Evolutionary conservation across 2,797 vertebrate genomes (phyloP), one percentile per base, ranked within the genome.

Genomic region (Phrynocephalus forsythii): DNA sequence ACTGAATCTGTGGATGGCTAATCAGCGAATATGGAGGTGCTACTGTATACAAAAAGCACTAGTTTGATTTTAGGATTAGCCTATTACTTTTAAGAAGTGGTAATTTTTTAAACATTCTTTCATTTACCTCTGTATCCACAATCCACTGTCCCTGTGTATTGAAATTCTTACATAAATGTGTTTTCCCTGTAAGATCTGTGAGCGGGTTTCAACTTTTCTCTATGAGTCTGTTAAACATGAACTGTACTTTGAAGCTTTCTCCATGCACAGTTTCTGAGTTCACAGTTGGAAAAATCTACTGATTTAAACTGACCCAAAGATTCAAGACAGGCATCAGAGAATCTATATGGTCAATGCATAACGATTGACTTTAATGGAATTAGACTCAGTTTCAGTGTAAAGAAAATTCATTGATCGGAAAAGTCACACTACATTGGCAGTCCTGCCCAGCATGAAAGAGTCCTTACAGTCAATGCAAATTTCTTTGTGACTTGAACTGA

Each of bases 401-500:
- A 81, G 68, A 26, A 80, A 86, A 20, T 28, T 22, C 77, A 72
- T 63, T 80, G 77, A 79, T 73, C 78, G 72, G 75, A 52, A 75
- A 85, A 78, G 22, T 10, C 50, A 73, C 52, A 80, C 68, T 81
- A 73, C 78, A 86, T 56, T 81, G 30, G 10, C 69, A n/a, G 6
- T 24, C 20, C n/a, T 48, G 44, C 60, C n/a, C 2, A 11, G 48
- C 33, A 73, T 50, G 72, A 44, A 86, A 60, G 13, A 52, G 10
- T 48, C 33, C 28, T 22, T 73, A 63, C 11, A 63, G 33, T 73
- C 78, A 80, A 73, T 72, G 33, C 26, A 81, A 81, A 73, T 16
- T 73, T 60, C 68, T 28, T 24, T 60, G 69, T 80, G 30, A 73
- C 52, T n/a, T 28, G 9, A 63, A 86, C 16, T 50, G 3, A 44